phyloP scores from a whole-genome alignment of 2,113 vertebrate species.

The Oxyruncus cristatus region DNA sequence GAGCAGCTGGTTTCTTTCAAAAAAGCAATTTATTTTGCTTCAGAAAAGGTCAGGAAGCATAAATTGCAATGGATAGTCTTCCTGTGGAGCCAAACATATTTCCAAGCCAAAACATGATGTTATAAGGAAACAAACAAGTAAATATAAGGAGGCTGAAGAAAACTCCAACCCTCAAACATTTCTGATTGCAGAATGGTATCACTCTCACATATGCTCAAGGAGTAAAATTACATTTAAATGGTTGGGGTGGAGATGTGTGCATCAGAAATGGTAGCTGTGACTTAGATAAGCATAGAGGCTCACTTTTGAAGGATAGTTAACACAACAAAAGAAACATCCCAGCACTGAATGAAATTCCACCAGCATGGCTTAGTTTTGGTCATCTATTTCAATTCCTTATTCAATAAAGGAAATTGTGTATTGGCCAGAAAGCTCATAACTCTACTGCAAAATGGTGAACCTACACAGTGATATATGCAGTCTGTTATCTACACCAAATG shows the following conservation, averaged over 20 bases:
- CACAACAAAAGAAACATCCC: not conserved
- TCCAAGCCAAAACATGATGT: not conserved
- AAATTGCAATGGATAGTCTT: slow-evolving; percentile 12
- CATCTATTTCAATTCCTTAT: not conserved
- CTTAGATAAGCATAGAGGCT: not conserved
- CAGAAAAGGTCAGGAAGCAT: slow-evolving; percentile 23
- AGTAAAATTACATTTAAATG: not conserved
- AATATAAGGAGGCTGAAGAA: not conserved
- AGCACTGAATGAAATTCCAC: not conserved
- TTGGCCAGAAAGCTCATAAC: not conserved
- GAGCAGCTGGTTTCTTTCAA: slow-evolving; percentile 14
- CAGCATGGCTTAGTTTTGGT: not conserved
- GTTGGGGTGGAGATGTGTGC: rapidly evolving
- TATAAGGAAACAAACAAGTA: not conserved
- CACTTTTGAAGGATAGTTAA: not conserved
- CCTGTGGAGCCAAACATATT: not conserved
- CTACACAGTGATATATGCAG: not conserved
- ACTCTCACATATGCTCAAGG: not conserved
- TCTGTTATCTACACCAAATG: not conserved
- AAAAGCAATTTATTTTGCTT: slow-evolving; percentile 22
- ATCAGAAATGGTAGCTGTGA: not conserved
- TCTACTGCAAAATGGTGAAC: not conserved
- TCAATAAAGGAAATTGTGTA: not conserved
- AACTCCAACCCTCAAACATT: not conserved
- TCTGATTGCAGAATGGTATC: not conserved